A percentile compares a stretch with the other conserved stretches of the same genome.
These are phyloP conservation scores for Belonocnema kinseyi DNA, from an alignment of 1,140 invertebrate species.

Conservation along the genomic window DNA sequence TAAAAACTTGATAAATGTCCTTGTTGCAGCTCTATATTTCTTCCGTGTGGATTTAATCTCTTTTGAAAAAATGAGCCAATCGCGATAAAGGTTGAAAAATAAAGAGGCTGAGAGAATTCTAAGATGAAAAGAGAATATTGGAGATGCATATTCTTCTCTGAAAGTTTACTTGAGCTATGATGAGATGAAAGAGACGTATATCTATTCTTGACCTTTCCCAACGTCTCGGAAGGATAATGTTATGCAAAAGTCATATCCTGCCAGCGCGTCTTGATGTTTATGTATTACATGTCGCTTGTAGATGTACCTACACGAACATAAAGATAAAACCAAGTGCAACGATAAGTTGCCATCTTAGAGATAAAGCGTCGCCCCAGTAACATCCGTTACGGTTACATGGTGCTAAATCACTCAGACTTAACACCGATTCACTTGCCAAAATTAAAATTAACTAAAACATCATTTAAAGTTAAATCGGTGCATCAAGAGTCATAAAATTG, in stretches of 20 bases:
- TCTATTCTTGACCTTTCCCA: slow-evolving; percentile 22
- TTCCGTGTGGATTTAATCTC: too few species aligned
- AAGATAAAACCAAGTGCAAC: slow-evolving; percentile 21
- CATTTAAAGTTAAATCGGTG: background rate
- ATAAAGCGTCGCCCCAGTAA: slow-evolving; percentile 17
- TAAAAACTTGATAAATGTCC: too few species aligned
- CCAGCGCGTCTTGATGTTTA: slow-evolving; percentile 14
- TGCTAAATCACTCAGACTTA: background rate
- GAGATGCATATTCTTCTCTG: background rate
- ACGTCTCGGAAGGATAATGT: slow-evolving; percentile 26
- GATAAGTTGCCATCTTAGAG: slow-evolving; percentile 24
- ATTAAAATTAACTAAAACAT: background rate
- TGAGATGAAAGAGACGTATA: slow-evolving; percentile 12
- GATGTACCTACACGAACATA: slow-evolving; percentile 2
- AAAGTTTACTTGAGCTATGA: slow-evolving; percentile 7
- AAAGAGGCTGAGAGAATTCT: background rate
- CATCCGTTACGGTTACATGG: slow-evolving; percentile 11
- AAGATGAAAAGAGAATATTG: background rate
- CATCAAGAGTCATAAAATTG: background rate
- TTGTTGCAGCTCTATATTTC: too few species aligned
- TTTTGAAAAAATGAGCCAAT: too few species aligned
- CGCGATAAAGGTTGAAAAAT: background rate
- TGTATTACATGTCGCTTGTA: slow-evolving; percentile 8
- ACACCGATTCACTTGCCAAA: background rate
- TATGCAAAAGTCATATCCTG: slow-evolving; percentile 28